Percentiles rank a stretch among this genome's conserved stretches.
Evolutionary conservation across 2,113 vertebrate species (phyloP).

Genomic region (Hymenochirus boettgeri): DNA sequence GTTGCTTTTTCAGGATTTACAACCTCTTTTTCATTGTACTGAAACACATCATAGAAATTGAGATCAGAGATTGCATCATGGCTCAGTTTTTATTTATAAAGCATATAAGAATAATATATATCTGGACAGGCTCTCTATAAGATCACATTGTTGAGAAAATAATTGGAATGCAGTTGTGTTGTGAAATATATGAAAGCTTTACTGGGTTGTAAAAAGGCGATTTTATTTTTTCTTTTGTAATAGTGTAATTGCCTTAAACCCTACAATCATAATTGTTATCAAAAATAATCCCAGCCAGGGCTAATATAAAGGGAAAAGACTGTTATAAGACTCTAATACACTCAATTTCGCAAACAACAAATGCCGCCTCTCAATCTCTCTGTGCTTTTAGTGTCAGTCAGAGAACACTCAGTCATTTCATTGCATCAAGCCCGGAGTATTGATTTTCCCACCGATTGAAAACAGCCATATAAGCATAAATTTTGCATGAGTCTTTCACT

Average conservation of each 20-base stretch:
- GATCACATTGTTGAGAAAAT: constrained; percentile 83
- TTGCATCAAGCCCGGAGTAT: constrained; percentile 93
- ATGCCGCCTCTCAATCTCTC: constrained; percentile 85
- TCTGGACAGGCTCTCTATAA: constrained; percentile 71
- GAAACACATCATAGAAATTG: constrained; percentile 56
- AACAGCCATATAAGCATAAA: constrained; percentile 99
- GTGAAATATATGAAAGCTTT: constrained; percentile 81
- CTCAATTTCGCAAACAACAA: constrained; percentile 80
- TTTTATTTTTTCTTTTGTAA: constrained; percentile 67
- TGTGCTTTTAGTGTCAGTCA: constrained; percentile 98
- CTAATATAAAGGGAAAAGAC: constrained; percentile 89
- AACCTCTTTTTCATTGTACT: constrained; percentile 45
- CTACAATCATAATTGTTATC: constrained; percentile 83
- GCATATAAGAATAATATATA: constrained; percentile 77
- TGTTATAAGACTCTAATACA: constrained; percentile 82
- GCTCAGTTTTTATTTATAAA: constrained; percentile 80
- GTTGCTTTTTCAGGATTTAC: constrained; percentile 30
- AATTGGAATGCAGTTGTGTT: constrained; percentile 82
- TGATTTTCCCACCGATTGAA: constrained; percentile 98
- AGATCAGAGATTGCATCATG: constrained; percentile 66
- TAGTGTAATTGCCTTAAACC: constrained; percentile 81
- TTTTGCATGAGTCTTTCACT: constrained; percentile 99
- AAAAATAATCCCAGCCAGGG: constrained; percentile 90
- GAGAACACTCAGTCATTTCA: constrained; percentile 96
- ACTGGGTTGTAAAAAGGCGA: constrained; percentile 70